These are phyloP conservation scores for Chlorospingus semifuscus DNA, from an alignment of 2,797 vertebrate species.

Conservation along the genomic window DNA sequence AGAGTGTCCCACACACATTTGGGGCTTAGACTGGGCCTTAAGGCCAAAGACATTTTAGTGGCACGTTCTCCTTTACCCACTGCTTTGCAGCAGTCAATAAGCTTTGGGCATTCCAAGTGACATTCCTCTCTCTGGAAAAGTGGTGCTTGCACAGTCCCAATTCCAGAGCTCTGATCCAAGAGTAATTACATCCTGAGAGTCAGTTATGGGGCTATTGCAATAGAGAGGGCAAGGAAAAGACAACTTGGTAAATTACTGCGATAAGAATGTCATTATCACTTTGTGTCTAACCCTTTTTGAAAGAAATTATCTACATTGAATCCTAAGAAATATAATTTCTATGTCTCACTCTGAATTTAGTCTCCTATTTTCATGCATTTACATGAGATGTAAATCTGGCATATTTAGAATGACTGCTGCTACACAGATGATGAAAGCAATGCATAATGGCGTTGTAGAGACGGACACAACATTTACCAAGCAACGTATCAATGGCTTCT, in stretches of 20 bases:
- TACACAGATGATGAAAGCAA: neutral
- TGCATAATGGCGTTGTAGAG: neutral
- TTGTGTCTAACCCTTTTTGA: neutral
- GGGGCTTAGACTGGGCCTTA: neutral
- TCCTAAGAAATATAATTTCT: slow-evolving; percentile 13
- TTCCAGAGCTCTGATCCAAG: neutral
- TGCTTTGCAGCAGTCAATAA: neutral
- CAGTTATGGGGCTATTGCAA: neutral
- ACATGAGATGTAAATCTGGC: slow-evolving; percentile 29
- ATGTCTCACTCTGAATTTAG: neutral
- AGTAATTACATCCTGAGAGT: neutral
- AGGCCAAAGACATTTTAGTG: neutral
- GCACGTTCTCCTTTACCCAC: neutral
- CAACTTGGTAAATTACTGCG: neutral
- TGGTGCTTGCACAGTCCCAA: neutral
- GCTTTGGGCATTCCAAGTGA: neutral
- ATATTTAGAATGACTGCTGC: neutral
- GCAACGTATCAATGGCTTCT: neutral
- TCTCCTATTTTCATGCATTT: slow-evolving; percentile 24
- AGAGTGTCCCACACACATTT: neutral
- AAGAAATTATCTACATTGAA: neutral
- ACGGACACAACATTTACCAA: neutral
- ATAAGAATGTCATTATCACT: neutral
- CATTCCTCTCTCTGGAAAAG: neutral
- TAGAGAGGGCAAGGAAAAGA: neutral